These are phyloP conservation scores for Tinea semifulvella DNA, from an alignment of 2,888 invertebrate genomes.

Conservation along the genomic window DNA sequence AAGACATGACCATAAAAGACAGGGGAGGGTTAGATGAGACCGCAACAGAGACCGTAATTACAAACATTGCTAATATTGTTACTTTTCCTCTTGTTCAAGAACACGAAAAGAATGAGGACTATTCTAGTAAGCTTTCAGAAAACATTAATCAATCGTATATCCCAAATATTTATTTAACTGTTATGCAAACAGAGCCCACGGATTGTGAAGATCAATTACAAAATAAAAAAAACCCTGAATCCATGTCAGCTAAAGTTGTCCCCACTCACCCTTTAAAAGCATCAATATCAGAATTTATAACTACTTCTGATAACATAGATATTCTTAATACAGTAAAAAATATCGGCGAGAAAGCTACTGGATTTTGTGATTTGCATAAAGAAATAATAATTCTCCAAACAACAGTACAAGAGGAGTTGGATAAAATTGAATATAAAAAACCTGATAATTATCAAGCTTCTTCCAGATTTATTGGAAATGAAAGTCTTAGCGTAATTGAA, in stretches of 20 bases:
- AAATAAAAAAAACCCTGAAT: conserved; percentile 31
- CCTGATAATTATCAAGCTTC: conserved; percentile 60
- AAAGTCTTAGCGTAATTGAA: conserved; percentile 70
- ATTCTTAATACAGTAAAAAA: conserved; percentile 27
- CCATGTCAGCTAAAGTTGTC: conserved; percentile 29
- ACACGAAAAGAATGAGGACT: conserved; percentile 60
- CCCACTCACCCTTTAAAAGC: conserved; percentile 49
- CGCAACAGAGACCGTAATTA: conserved; percentile 58
- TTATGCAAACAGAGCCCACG: conserved; percentile 69
- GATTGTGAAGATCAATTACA: conserved; percentile 72
- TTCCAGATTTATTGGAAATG: conserved; percentile 61
- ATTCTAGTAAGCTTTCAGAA: conserved; percentile 32
- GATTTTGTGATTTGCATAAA: conserved; percentile 42
- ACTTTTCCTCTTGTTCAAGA: conserved; percentile 71
- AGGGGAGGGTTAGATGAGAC: conserved; percentile 40
- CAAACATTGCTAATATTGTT: conserved; percentile 71
- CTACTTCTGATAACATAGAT: conserved; percentile 45
- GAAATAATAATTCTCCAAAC: conserved; percentile 48
- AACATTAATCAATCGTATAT: conserved; percentile 55
- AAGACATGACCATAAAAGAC: conserved; percentile 61
- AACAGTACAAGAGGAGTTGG: conserved; percentile 58
- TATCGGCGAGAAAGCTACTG: conserved; percentile 32
- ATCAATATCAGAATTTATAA: conserved; percentile 49
- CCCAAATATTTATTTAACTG: conserved; percentile 68
- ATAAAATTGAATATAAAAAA: conserved; percentile 62